Conservation (phyloP, 1,140 invertebrate species). For the Hycleus phaleratus region DNA sequence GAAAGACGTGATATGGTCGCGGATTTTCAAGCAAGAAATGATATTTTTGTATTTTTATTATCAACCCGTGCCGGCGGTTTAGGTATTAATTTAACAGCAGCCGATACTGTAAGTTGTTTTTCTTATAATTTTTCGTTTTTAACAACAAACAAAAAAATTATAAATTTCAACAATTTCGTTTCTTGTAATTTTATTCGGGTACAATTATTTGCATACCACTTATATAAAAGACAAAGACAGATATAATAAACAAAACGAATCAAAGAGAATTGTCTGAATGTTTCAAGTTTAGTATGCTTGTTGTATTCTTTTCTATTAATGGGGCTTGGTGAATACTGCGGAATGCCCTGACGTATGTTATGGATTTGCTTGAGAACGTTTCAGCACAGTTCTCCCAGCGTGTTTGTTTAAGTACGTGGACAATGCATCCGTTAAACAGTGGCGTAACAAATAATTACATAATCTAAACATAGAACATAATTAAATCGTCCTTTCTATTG, state of each 20-base stretch:
- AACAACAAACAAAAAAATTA: neutral
- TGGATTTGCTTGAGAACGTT: slow-evolving; percentile 32
- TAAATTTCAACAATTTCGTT: neutral
- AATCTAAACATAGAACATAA: neutral
- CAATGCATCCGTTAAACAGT: slow-evolving; percentile 29
- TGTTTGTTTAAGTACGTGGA: slow-evolving; percentile 33
- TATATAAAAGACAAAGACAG: neutral
- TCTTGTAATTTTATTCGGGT: neutral
- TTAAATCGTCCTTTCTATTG: neutral
- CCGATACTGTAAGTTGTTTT: slow-evolving; percentile 78
- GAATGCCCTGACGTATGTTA: slow-evolving; percentile 31
- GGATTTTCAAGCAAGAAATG: slow-evolving; percentile 81
- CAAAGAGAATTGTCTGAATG: slow-evolving; percentile 10
- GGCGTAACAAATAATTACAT: slow-evolving; percentile 1
- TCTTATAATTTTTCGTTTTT: neutral
- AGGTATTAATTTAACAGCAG: slow-evolving; percentile 96
- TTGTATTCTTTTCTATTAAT: slow-evolving; percentile 28
- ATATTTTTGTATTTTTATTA: slow-evolving; percentile 94
- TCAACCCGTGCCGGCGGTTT: slow-evolving; percentile 95
- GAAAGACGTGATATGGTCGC: slow-evolving; percentile 88
- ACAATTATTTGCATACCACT: slow-evolving; percentile 11
- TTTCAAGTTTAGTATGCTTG: slow-evolving; percentile 27
- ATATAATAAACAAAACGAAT: neutral
- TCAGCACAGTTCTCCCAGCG: slow-evolving; percentile 30
- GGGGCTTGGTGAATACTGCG: slow-evolving; percentile 23